Evolutionary conservation across 92 coral and sea anemone genomes (phyloP), one percentile per base, ranked within the genome.

Genomic region (Blastomussa wellsi): DNA sequence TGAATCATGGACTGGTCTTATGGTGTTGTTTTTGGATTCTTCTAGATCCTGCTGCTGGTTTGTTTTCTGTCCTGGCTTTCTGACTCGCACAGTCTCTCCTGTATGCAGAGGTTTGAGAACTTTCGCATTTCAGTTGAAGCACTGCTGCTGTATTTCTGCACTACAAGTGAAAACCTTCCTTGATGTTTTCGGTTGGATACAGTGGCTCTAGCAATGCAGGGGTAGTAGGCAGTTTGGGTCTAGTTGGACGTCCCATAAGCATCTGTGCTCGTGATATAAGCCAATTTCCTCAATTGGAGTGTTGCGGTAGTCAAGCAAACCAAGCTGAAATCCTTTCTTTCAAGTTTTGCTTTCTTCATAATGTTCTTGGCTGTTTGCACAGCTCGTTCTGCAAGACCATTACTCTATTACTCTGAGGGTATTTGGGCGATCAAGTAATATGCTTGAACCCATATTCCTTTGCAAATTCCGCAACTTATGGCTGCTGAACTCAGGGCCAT

Each of bases 371-470:
- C 57, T 51, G 57, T 51, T 51, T 51, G 57, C 57, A 51, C 57
- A 51, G 57, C 19, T 51, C 57, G 11, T 51, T 51, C 57, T 51
- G 87, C 80, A 24, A 72, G 64, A 24, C 87, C 55, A 38, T 74
- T 74, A 2, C 29, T 42, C 65, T 75, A 41, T 41, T 41, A 41
- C 44, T 41, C 44, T 41, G 88, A 1, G 64, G 76, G 74, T 84
- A 64, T 17, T 19, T 41, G 0, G 82, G 88, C 26, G 76, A 72
- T 37, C 29, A 16, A 36, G 52, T 72, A 72, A 39, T 39, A 72
- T 72, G 76, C 48, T 72, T 39, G 51, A 72, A 72, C 52, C 51
- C 76, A 22, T 72, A 38, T 37, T 36, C 15, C 10, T 38, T 38
- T 38, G 28, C 51, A 39, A 72, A 72, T 37, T 72, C 51, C 22